Conservation (phyloP, 1,140 invertebrate genomes). For the Plectus sambesii region DNA sequence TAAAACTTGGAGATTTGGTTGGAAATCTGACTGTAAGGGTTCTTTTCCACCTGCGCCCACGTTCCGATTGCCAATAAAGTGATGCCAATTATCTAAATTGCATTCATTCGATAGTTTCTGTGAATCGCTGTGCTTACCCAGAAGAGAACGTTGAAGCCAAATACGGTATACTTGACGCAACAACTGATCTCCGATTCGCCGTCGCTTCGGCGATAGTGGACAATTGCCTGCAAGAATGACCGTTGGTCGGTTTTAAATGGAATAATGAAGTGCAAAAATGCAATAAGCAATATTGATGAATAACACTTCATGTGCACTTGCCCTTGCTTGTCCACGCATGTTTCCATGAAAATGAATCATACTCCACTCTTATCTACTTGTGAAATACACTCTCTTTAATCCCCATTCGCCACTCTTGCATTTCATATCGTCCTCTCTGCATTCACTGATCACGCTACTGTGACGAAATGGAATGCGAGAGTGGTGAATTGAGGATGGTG, state of each 20-base stretch:
- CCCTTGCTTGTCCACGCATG: too few relatives aligned
- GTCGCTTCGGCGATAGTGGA: background rate
- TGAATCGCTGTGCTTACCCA: slow-evolving; percentile 63
- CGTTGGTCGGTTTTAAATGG: background rate
- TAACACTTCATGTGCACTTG: too few relatives aligned
- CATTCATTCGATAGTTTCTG: slow-evolving; percentile 13
- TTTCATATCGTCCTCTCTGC: too few relatives aligned
- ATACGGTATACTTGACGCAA: slow-evolving; percentile 90
- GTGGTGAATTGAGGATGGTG: too few relatives aligned
- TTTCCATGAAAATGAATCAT: too few relatives aligned
- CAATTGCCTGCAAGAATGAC: background rate
- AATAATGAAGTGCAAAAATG: too few relatives aligned
- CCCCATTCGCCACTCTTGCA: too few relatives aligned
- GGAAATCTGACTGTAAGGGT: slow-evolving; percentile 71
- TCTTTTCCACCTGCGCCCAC: slow-evolving; percentile 94
- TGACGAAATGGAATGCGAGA: too few relatives aligned
- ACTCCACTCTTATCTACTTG: too few relatives aligned
- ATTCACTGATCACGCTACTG: too few relatives aligned
- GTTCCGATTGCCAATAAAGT: slow-evolving; percentile 60
- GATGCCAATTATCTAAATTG: slow-evolving; percentile 26
- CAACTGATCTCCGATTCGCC: slow-evolving; percentile 70
- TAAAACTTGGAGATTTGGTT: slow-evolving; percentile 67
- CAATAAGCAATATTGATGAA: too few relatives aligned
- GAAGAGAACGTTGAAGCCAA: slow-evolving; percentile 90
- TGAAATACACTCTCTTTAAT: too few relatives aligned